A percentile compares a stretch with the other conserved stretches of the same genome.
Evolutionary conservation across 53 echinoderm and acorn worm species (phyloP).

Genomic region (Holothuria scabra): DNA sequence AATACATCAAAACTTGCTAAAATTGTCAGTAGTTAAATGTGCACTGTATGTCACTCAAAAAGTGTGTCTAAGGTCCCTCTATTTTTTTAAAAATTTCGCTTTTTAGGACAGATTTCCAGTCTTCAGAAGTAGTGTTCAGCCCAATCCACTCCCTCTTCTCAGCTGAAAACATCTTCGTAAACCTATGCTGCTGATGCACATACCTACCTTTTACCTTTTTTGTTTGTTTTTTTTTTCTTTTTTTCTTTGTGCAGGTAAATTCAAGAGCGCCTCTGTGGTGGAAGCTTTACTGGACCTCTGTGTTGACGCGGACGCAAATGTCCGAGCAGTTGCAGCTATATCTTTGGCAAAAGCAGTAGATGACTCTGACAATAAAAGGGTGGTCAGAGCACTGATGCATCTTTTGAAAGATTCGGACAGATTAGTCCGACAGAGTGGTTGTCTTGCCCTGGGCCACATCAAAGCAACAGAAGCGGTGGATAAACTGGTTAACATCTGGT

Average conservation of each 20-base stretch:
- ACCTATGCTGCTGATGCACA: too few species aligned
- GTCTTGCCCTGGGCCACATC: conserved; percentile 91
- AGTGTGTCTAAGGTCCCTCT: too few species aligned
- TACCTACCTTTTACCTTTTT: background rate
- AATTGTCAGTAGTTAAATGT: too few species aligned
- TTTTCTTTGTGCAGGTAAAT: conserved; percentile 67
- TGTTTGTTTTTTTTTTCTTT: background rate
- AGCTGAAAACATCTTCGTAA: too few species aligned
- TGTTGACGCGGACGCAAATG: conserved; percentile 81
- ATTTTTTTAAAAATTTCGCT: too few species aligned
- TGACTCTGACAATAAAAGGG: conserved; percentile 64
- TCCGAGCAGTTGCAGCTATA: conserved; percentile 85
- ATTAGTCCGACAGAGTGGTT: conserved; percentile 91
- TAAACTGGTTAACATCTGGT: conserved; percentile 87
- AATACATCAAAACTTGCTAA: too few species aligned
- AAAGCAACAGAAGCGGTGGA: conserved; percentile 80
- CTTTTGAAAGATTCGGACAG: conserved; percentile 85
- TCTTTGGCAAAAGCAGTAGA: conserved; percentile 82
- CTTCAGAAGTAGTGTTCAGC: too few species aligned
- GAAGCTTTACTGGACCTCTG: conserved; percentile 96
- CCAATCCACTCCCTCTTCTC: too few species aligned
- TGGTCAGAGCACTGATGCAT: conserved; percentile 66
- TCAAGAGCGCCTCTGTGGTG: conserved; percentile 82
- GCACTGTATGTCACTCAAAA: too few species aligned
- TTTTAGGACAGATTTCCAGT: too few species aligned